Conservation (phyloP, 2,797 vertebrate genomes). For the Tragopan temminckii region DNA sequence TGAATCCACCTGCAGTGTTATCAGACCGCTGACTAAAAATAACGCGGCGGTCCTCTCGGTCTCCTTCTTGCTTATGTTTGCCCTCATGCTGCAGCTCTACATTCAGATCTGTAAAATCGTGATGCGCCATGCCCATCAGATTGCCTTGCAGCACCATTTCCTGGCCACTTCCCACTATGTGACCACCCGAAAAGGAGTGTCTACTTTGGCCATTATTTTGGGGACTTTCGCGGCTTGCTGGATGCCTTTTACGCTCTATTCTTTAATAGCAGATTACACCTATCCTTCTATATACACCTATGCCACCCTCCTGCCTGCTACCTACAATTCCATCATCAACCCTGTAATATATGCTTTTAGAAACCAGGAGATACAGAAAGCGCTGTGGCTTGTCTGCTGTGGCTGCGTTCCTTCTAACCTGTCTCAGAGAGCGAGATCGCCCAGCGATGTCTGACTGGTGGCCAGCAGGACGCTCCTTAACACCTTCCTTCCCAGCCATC, state of each 20-base stretch:
- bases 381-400: constrained; percentile 95
- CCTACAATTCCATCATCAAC: constrained; percentile 99
- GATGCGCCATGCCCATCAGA: constrained; percentile 98
- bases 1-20: constrained; percentile 95
- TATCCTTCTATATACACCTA: constrained; percentile 98
- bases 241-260: constrained; percentile 99
- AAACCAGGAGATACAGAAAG: constrained; percentile 99
- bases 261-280: constrained; percentile 95
- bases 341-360: constrained; percentile 98
- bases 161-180: constrained; percentile 98
- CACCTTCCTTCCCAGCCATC: constrained; percentile 28
- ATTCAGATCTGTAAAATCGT: constrained; percentile 99
- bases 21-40: constrained; percentile 97
- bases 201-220: constrained; percentile 96
- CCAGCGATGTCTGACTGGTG: constrained; percentile 93
- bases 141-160: constrained; percentile 98
- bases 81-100: constrained; percentile 98
- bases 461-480: neutral
- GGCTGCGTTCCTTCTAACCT: constrained; percentile 92
- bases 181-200: constrained; percentile 97
- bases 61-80: constrained; percentile 97
- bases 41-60: constrained; percentile 94
- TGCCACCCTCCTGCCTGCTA: constrained; percentile 96
- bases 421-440: constrained; percentile 92
- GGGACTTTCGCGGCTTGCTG: constrained; percentile 98